Evolutionary conservation across 2,888 invertebrate species (phyloP), one percentile per base, ranked within the genome.

Genomic region (Leptinotarsa rubiginosa): DNA sequence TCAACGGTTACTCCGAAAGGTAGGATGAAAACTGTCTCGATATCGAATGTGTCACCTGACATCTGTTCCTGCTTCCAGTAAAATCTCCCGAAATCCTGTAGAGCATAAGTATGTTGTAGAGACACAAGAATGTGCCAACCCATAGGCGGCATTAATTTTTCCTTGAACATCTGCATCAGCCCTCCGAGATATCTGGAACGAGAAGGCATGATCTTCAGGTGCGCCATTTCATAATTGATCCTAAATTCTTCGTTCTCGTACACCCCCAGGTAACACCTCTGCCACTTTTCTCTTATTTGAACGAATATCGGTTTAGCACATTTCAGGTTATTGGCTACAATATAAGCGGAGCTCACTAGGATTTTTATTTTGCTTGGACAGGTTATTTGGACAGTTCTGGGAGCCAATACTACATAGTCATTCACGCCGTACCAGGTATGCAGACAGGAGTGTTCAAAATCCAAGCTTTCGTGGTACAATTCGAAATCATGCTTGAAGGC

Each of bases 221-320:
- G 95, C 67, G 96, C 94, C 90, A 97, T 95, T 85, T 98, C 96
- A 87, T 96, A 97, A 85, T 93, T 93, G n/a, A 94, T 93, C 80
- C 94, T 91, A 62, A 93, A 90, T 65, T 94, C 94, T 65, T 81
- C 92, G 25, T 93, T 92, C 85, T 96, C 92, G 82, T 93, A 94
- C 12, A 96, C 91, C 10, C 98, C 98, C 69, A 93, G 87, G 86
- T 92, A 96, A 83, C 93, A 92, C 70, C 93, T 92, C 84, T 96
- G 94, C 92, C 94, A 94, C 79, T 91, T 91, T 85, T 95, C 94
- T 82, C 94, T 91, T 31, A 96, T 92, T 89, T 97, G 97, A 31
- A 97, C 91, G 88, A 98, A 97, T 25, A 96, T 90, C 25, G 98
- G 97, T 77, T 96, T 90, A 76, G 93, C 91, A 85, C 95, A 95